phyloP scores from a whole-genome alignment of 2,113 vertebrate species.

The Coregonus clupeaformis region DNA sequence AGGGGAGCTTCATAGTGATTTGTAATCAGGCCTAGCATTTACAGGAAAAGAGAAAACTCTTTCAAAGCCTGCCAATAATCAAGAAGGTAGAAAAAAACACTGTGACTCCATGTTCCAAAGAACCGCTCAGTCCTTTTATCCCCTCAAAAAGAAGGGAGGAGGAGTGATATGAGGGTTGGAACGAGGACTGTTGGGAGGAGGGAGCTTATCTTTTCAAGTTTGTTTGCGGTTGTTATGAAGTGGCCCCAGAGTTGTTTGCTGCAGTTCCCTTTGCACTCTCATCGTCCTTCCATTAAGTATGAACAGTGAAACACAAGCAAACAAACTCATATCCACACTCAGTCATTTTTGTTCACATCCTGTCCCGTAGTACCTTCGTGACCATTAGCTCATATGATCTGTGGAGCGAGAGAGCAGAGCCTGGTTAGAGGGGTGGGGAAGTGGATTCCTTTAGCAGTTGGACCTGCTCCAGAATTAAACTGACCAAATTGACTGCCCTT shows the following conservation, averaged over 20 bases:
- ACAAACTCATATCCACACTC: slow-evolving; percentile 4
- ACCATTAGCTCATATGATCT: slow-evolving; percentile 21
- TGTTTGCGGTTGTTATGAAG: slow-evolving; percentile 39
- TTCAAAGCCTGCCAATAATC: slow-evolving; percentile 49
- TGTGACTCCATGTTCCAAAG: slow-evolving; percentile 26
- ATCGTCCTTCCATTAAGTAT: neutral
- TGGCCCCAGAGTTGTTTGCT: slow-evolving; percentile 7
- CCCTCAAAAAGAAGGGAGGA: neutral
- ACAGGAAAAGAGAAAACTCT: slow-evolving; percentile 6
- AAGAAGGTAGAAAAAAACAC: slow-evolving; percentile 24
- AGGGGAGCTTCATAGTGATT: slow-evolving; percentile 27
- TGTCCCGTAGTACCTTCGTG: neutral
- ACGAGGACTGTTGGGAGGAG: neutral
- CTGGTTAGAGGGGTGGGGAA: slow-evolving; percentile 35
- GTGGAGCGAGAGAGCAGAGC: slow-evolving; percentile 19
- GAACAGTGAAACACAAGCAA: slow-evolving; percentile 8
- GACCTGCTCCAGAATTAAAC: slow-evolving; percentile 51
- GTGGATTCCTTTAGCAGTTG: slow-evolving; percentile 38
- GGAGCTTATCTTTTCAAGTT: slow-evolving; percentile 19
- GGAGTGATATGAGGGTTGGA: neutral
- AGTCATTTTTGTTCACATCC: slow-evolving; percentile 2
- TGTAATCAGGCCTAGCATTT: slow-evolving; percentile 40
- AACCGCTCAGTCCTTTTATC: slow-evolving; percentile 18
- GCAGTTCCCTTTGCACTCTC: neutral
- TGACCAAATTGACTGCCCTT: slow-evolving; percentile 2